Conservation (phyloP, 2,888 invertebrate genomes). For the Xylophagus ater region DNA sequence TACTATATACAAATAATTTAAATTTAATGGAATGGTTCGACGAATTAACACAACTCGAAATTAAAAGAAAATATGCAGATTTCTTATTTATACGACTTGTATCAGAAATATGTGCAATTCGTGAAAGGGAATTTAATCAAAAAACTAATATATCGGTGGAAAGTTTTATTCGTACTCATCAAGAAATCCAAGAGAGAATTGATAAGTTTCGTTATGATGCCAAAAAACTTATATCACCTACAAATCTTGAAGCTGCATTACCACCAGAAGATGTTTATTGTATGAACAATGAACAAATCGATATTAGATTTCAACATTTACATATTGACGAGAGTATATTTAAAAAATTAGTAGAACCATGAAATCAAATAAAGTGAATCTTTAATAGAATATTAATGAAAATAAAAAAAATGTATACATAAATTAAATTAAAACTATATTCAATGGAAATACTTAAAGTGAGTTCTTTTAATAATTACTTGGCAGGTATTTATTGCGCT, state of each 20-base stretch:
- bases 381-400: too few species aligned
- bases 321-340: conserved; percentile 6
- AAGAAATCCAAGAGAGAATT: conserved; percentile 30
- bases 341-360: conserved; percentile 6
- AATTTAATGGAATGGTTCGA: conserved; percentile 21
- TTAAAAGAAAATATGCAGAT: conserved; percentile 34
- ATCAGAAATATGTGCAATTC: conserved; percentile 28
- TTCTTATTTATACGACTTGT: conserved; percentile 31
- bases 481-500: too few species aligned
- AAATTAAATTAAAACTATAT: too few species aligned
- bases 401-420: too few species aligned
- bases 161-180: conserved; percentile 28
- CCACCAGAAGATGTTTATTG: conserved; percentile 32
- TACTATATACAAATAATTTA: conserved; percentile 22
- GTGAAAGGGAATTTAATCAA: conserved; percentile 23
- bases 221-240: conserved; percentile 29
- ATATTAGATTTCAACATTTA: conserved; percentile 3
- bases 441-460: too few species aligned
- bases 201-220: conserved; percentile 35
- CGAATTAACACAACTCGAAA: conserved; percentile 26
- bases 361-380: too few species aligned
- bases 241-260: conserved; percentile 29
- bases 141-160: conserved; percentile 21
- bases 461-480: too few species aligned
- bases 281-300: conserved; percentile 23